These are phyloP conservation scores for Chanos chanos DNA, from an alignment of 2,797 vertebrate genomes.

Conservation along the genomic window DNA sequence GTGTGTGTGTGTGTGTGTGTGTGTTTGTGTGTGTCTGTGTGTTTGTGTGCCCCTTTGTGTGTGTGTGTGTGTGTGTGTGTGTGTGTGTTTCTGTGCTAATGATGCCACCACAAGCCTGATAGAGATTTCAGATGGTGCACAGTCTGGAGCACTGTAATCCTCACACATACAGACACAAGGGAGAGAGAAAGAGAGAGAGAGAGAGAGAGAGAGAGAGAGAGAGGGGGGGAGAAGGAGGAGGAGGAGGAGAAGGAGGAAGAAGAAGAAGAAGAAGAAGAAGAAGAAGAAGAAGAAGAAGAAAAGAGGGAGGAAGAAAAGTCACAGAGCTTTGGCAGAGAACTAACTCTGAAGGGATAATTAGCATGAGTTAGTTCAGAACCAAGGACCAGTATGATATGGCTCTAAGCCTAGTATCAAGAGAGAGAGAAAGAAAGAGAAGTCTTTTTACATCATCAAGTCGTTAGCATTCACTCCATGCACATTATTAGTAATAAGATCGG, in stretches of 20 bases:
- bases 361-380: constrained; percentile 52
- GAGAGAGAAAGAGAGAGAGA: not conserved
- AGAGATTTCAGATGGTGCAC: not conserved
- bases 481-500: too few species aligned
- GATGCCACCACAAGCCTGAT: not conserved
- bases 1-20: too few species aligned
- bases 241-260: constrained; percentile 4
- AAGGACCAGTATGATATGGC: constrained; percentile 48
- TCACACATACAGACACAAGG: not conserved
- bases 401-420: constrained; percentile 50
- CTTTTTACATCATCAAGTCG: too few species aligned
- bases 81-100: not conserved
- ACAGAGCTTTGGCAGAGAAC: constrained; percentile 46
- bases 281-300: not conserved
- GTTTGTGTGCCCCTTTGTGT: too few species aligned
- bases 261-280: not conserved
- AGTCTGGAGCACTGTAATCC: not conserved
- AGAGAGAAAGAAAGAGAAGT: too few species aligned
- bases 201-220: not conserved
- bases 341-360: constrained; percentile 67
- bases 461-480: too few species aligned
- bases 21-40: too few species aligned
- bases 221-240: constrained; percentile 2
- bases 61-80: not conserved
- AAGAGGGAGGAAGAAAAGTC: constrained; percentile 41